Base-by-base conservation (phyloP, 2,888 invertebrate species). In the Scelioninae gen. 1 region DNA sequence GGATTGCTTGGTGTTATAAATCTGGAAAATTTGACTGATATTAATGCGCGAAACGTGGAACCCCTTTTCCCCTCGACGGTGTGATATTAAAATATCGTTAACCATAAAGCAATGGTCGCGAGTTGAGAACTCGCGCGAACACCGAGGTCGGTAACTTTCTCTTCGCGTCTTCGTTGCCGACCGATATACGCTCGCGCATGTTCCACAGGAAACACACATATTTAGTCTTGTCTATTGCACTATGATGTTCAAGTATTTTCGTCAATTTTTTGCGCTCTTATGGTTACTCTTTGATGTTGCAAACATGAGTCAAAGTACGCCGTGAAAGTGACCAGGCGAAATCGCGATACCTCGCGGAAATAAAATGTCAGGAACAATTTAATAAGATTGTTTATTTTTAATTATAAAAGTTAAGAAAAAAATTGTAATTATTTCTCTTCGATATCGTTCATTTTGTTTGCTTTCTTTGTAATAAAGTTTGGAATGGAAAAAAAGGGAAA, bases 101-200 rank as follows among this genome's bases (percentile, higher is more conserved):
- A 84, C 82, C 82, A 80, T 78, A 78, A 79, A 81, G 78, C 82
- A 76, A 74, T 65, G 74, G 32, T 29, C 65, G 83, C 79, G 77
- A 82, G 87, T 86, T 87, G 88, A 87, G 88, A 87, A 88, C 87
- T 86, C 85, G 84, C 84, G 84, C 76, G 66, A 79, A 68, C 49
- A 68, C 81, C 88, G 88, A 89, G 89, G 86, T 86, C 87, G 88
- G 83, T 85, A 88, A 90, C 91, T 91, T 91, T 91, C 91, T 90
- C 91, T 89, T 87, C 82, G 87, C 78, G 85, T 89, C 88, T 88
- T 88, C 89, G 87, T 85, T 82, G 85, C 81, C 85, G 85, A 85
- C 85, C 87, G 86, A 85, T 86, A 83, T 84, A 86, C 71, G 29
- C 63, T 69, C 60, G 68, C 78, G 82, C 83, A 63, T 79, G 84